Base-by-base conservation (phyloP, 1,140 invertebrate genomes). In the Bombus fervidus region DNA sequence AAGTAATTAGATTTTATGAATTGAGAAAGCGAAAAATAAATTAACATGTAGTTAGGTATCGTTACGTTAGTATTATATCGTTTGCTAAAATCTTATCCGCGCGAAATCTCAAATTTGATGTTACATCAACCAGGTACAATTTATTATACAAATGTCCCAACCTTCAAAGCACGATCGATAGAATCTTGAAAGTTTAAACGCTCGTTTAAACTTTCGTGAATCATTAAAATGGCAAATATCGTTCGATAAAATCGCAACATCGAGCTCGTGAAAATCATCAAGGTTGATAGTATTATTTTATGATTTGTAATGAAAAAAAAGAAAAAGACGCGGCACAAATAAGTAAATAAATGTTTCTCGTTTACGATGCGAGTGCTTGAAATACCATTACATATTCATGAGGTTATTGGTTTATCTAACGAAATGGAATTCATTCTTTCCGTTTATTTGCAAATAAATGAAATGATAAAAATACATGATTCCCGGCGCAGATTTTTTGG, bases 401-500 rank as follows among this genome's bases (percentile, higher is more conserved):
- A 64, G 39, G 31, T 82, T 82, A 74, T 47, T 62, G 71, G 80
- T 74, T 82, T 62, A 41, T 62, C 47, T 39, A 34, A 31, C n/a
- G 47, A 43, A 74, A 62, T n/a, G n/a, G 39, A 62, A 41, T 82
- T 37, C 69, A 25, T 62, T 82, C 71, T 47, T 34, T 62, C 57
- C 53, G 71, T 82, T 82, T 82, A 74, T 74, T 64, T 64, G 71
- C 64, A 82, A 82, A 82, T 82, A 82, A 82, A 82, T 82, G 31
- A 47, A 64, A 74, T 66, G 81, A 31, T 74, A 82, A 82, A 82
- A 82, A 82, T 82, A 82, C 81, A 74, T 47, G n/a, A 31, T 22
- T 25, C 1, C 8, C 31, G 71, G 13, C 28, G 53, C 37, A 62
- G 41, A 53, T 12, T 75, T 81, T 75, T 66, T 82, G 57, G 81